These are phyloP conservation scores for Cephus pulcher DNA, from an alignment of 2,888 invertebrate genomes.

Conservation along the genomic window DNA sequence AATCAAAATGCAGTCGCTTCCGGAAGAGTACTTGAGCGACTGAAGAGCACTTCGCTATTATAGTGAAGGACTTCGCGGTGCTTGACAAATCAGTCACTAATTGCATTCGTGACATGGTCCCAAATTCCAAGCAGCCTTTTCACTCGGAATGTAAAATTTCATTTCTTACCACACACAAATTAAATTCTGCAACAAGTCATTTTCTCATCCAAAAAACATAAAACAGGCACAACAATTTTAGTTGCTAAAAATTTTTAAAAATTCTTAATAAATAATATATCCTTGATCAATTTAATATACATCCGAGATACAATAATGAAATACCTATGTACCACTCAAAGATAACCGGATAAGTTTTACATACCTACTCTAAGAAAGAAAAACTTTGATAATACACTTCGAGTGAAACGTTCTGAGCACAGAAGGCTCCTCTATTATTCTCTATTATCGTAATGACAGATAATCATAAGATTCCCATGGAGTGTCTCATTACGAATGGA, in stretches of 20 bases:
- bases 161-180: not conserved
- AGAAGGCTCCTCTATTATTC: conserved; percentile 31
- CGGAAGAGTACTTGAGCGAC: conserved; percentile 51
- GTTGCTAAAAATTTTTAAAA: not conserved
- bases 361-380: not conserved
- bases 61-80: conserved; percentile 51
- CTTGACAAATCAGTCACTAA: conserved; percentile 66
- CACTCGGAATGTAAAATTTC: conserved; percentile 32
- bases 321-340: not conserved
- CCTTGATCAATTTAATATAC: not conserved
- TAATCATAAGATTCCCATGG: conserved; percentile 57
- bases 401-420: not conserved
- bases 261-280: not conserved
- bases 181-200: not conserved
- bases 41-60: conserved; percentile 56
- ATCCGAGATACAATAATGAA: not conserved
- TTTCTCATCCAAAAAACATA: not conserved
- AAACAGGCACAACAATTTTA: not conserved
- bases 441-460: conserved; percentile 56
- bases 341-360: not conserved
- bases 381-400: not conserved
- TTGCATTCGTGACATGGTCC: conserved; percentile 65
- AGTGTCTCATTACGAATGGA: conserved; percentile 60
- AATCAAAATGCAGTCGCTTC: conserved; percentile 64
- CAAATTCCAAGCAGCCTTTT: conserved; percentile 57